Evolutionary conservation across 2,113 vertebrate species (phyloP), one percentile per base, ranked within the genome.

Genomic region (Sclerurus mexicanus): DNA sequence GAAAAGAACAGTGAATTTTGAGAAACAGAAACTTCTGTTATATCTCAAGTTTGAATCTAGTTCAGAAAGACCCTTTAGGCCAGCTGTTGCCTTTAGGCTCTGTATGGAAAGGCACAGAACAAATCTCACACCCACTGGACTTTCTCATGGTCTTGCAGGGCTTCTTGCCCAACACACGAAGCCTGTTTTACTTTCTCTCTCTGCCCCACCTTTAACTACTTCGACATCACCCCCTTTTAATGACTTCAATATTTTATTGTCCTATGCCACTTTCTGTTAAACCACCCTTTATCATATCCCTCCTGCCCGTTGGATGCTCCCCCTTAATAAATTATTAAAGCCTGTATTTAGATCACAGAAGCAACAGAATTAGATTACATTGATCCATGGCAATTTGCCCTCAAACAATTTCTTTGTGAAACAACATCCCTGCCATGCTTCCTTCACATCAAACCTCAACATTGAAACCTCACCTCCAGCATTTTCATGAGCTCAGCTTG

Each of bases 311-410:
- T 89, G 94, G 74, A 80, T 0, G 1, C 40, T 85, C 46, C 31
- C 75, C 85, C 79, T 95, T 73, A 71, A 97, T 98, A 96, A 96
- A 98, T 98, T 97, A 97, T 95, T 97, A 97, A 97, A 47, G 5
- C 79, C 37, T 63, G 92, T 96, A 96, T 97, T 98, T 97, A 97
- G 97, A 98, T 96, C 96, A 93, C 90, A 97, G 95, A 95, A 96
- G 96, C 94, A 97, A 85, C 94, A 95, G 97, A 98, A 97, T 97
- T 96, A 97, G 97, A 97, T 97, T 97, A 97, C 97, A 97, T 97
- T 96, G 97, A 98, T 97, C 97, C 64, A n/a, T 11, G 2, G 90
- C 95, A 96, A 97, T 97, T 97, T 97, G 91, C 90, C 97, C 95
- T 92, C 92, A 87, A 75, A 79, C 85, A 33, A 18, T 95, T 96